Base-by-base conservation (phyloP, 2,797 vertebrate species). In the Cichlasoma orientale region DNA sequence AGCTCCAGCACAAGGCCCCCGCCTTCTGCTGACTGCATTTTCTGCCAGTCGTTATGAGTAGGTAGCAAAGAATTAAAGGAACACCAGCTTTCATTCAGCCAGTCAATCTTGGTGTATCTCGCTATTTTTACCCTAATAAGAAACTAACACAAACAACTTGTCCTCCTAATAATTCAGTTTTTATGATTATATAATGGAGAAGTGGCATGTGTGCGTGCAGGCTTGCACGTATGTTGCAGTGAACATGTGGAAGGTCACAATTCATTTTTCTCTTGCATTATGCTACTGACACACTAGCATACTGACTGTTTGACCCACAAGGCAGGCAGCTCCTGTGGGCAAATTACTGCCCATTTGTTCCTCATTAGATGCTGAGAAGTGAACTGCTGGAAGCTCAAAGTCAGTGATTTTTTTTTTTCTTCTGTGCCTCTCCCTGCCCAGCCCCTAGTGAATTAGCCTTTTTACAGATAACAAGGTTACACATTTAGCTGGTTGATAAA, bases 401-500 rank as follows among this genome's bases (percentile, higher is more conserved):
- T 82, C 75, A 63, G 74, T 82, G 82, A 88, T 90, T 44, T 44
- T 44, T 63, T 41, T 41, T 87, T 86, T 73, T 87, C 69, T 27
- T 84, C 57, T 78, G 41, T 33, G 52, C 82, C 23, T 78, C 38
- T 76, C 38, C 18, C 21, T 13, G 18, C 80, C 56, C 21, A 77
- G 54, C 82, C 82, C 75, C 4, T 53, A 58, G 70, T 78, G 82
- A 90, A 88, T 91, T 85, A 82, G 75, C 72, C 69, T 82, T 73
- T 74, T 56, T 71, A 53, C 56, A 90, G 85, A 92, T 92, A 91
- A 91, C 79, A 83, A n/a, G 7, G 74, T 89, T 90, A 86, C 74
- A 89, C 47, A 84, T 86, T 89, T 86, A 83, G 68, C 81, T 29
- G 72, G 18, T 84, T 92, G 86, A 92, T 87, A 86, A 92, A 89